phyloP scores from a whole-genome alignment of 2,797 vertebrate genomes.

The Prionace glauca region DNA sequence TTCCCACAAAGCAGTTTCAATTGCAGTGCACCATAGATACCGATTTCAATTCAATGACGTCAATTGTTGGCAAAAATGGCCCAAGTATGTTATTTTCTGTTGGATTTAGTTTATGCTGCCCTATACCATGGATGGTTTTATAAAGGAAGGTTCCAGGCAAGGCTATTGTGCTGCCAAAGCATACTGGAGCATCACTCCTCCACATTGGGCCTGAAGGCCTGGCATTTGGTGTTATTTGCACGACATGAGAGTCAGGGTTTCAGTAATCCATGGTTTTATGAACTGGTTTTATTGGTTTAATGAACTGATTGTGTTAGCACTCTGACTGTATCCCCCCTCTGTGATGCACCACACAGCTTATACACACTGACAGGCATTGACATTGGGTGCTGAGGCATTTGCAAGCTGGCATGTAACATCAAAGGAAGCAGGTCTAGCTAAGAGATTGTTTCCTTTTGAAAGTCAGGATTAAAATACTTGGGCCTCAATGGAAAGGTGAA shows the following conservation, averaged over 20 bases:
- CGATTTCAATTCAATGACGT: no score
- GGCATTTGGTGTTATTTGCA: no score
- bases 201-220: no score
- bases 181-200: no score
- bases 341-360: neutral
- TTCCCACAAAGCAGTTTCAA: no score
- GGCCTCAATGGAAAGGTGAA: neutral
- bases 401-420: neutral
- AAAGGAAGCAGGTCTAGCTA: neutral
- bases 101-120: no score
- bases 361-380: neutral
- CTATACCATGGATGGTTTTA: no score
- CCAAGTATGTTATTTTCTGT: no score
- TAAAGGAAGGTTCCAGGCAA: no score
- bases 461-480: neutral
- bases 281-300: neutral
- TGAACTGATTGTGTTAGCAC: neutral
- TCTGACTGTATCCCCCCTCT: neutral
- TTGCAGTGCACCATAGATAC: no score
- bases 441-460: neutral
- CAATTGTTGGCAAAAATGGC: no score
- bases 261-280: neutral
- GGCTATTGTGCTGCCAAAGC: no score
- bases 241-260: neutral
- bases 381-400: slow-evolving; percentile 17